Conservation (phyloP, 1,140 invertebrate species). For the Conopomorpha cramerella region DNA sequence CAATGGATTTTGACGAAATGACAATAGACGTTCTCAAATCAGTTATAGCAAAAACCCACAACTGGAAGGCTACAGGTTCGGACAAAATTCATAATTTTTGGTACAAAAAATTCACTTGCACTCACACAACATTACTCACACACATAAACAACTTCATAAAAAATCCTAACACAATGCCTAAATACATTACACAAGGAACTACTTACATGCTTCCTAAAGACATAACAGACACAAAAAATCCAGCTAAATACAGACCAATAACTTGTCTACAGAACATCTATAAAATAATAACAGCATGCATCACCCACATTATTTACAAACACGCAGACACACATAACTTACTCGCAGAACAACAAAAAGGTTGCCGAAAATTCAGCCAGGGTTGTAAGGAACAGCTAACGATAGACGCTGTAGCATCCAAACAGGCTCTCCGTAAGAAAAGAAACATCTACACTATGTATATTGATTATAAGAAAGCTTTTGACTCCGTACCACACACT, state of each 20-base stretch:
- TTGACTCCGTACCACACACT: neutral
- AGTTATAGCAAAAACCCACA: neutral
- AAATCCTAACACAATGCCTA: conserved; percentile 1
- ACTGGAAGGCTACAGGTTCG: neutral
- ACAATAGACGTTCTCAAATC: neutral
- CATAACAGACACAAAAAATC: conserved; percentile 6
- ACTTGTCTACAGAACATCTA: conserved; percentile 16
- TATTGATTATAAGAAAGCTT: neutral
- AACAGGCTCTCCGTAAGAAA: neutral
- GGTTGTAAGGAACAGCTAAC: conserved; percentile 16
- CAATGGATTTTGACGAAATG: neutral
- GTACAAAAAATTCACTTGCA: conserved; percentile 10
- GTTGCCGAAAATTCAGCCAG: conserved; percentile 8
- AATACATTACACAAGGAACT: conserved; percentile 7
- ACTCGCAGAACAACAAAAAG: conserved; percentile 14
- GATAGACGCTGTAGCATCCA: conserved; percentile 6
- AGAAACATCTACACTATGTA: neutral
- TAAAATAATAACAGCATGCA: conserved; percentile 10
- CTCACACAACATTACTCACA: conserved; percentile 4
- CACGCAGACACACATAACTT: conserved; percentile 8
- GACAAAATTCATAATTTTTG: conserved; percentile 8
- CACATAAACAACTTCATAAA: conserved; percentile 6
- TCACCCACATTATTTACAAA: conserved; percentile 7
- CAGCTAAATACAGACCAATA: conserved; percentile 15
- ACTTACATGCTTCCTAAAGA: conserved; percentile 16